Evolutionary conservation across 2,113 vertebrate genomes (phyloP).

Genomic region (Nibea albiflora): DNA sequence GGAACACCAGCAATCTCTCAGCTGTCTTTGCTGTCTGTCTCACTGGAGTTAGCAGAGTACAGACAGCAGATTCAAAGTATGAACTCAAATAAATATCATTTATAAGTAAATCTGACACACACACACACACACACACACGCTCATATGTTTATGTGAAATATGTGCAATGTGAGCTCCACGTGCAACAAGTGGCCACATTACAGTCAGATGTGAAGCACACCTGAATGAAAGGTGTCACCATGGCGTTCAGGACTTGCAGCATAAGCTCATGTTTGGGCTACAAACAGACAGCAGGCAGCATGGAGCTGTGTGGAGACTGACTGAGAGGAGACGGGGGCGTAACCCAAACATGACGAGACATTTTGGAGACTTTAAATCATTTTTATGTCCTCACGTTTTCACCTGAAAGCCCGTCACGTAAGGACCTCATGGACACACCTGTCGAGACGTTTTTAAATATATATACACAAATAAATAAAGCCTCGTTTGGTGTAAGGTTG

Average conservation of each 20-base stretch:
- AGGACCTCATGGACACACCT: neutral
- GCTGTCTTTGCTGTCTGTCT: neutral
- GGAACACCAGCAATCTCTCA: neutral
- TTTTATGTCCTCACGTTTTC: neutral
- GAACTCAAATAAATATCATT: neutral
- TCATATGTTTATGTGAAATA: neutral
- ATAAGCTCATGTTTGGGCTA: fast-evolving
- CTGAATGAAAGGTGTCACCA: neutral
- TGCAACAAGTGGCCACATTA: neutral
- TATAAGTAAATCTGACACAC: neutral
- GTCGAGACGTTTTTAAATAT: neutral
- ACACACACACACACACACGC: too few relatives aligned
- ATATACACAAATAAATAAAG: neutral
- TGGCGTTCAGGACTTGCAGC: neutral
- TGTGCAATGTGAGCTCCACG: neutral
- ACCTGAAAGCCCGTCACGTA: neutral
- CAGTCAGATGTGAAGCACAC: neutral
- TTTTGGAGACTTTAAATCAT: neutral
- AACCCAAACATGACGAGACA: neutral
- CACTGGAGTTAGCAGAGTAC: neutral
- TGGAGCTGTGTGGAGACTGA: neutral
- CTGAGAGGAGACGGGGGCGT: neutral
- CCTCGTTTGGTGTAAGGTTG: neutral
- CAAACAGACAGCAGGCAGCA: neutral
- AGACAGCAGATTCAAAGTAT: neutral